These are phyloP conservation scores for Zapornia atra DNA, from an alignment of 2,113 vertebrate species.

Conservation along the genomic window DNA sequence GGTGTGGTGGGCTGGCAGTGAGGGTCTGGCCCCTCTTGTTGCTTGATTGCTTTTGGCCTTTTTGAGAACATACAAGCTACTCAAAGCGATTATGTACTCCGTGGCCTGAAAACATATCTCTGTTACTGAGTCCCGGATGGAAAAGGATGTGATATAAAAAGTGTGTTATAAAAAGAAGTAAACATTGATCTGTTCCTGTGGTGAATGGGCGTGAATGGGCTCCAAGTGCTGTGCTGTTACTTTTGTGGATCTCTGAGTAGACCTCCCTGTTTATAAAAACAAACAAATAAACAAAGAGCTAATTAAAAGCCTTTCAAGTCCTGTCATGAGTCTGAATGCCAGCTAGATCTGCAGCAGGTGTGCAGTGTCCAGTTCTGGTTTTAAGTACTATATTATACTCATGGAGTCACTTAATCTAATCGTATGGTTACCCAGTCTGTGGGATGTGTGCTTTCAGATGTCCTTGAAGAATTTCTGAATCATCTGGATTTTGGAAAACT, in stretches of 20 bases:
- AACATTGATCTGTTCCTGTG: slow-evolving; percentile 54
- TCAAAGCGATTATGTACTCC: not conserved
- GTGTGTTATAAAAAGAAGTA: slow-evolving; percentile 37
- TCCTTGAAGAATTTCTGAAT: slow-evolving; percentile 33
- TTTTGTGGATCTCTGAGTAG: not conserved
- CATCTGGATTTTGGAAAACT: not conserved
- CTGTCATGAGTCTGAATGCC: not conserved
- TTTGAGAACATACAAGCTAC: not conserved
- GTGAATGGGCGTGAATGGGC: not conserved
- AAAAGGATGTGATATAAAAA: slow-evolving; percentile 7
- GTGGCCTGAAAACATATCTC: not conserved
- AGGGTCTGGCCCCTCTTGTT: not conserved
- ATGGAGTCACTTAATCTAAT: not conserved
- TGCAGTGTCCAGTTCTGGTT: not conserved
- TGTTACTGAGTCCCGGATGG: not conserved
- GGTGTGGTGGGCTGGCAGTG: not conserved
- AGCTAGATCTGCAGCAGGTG: not conserved
- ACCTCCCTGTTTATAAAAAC: not conserved
- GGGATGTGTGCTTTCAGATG: not conserved
- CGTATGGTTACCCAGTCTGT: not conserved
- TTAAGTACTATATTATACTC: not conserved
- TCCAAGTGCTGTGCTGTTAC: not conserved
- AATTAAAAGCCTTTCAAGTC: slow-evolving; percentile 5
- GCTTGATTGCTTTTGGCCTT: not conserved
- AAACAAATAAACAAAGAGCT: not conserved